Percentiles rank a stretch among this genome's conserved stretches.
Conservation (phyloP, 2,113 vertebrate species). For the Hoplias malabaricus region DNA sequence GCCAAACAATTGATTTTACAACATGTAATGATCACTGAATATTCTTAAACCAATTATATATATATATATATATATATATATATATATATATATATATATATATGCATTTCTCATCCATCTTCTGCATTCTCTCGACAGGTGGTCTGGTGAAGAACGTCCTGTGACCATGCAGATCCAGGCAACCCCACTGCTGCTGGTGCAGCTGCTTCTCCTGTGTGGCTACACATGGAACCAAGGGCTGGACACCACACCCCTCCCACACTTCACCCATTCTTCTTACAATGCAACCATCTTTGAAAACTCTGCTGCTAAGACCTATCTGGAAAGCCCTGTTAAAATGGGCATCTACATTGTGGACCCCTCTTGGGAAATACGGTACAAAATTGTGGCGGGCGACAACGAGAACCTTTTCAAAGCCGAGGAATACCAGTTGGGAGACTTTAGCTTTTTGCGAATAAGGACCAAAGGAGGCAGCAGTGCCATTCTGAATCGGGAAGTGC, state of each 20-base stretch:
- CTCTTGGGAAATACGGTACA: conserved; percentile 91
- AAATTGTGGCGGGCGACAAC: conserved; percentile 94
- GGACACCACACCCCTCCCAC: conserved; percentile 70
- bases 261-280: conserved; percentile 87
- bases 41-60: too few relatives aligned
- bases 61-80: too few relatives aligned
- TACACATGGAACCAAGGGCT: conserved; percentile 76
- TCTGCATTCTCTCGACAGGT: conserved; percentile 64
- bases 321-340: conserved; percentile 93
- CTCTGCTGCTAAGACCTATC: conserved; percentile 95
- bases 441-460: conserved; percentile 95
- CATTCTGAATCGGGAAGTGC: conserved; percentile 95
- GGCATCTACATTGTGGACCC: conserved; percentile 85
- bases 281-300: conserved; percentile 95
- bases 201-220: conserved; percentile 80
- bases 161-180: conserved; percentile 84
- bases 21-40: not conserved
- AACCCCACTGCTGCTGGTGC: conserved; percentile 78
- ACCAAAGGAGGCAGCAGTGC: conserved; percentile 98
- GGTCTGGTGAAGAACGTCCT: conserved; percentile 72
- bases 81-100: too few relatives aligned
- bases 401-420: conserved; percentile 99
- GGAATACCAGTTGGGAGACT: conserved; percentile 90
- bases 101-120: not conserved
- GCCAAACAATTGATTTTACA: not conserved